Conservation (phyloP, 1,140 invertebrate genomes). For the Nephotettix cincticeps region DNA sequence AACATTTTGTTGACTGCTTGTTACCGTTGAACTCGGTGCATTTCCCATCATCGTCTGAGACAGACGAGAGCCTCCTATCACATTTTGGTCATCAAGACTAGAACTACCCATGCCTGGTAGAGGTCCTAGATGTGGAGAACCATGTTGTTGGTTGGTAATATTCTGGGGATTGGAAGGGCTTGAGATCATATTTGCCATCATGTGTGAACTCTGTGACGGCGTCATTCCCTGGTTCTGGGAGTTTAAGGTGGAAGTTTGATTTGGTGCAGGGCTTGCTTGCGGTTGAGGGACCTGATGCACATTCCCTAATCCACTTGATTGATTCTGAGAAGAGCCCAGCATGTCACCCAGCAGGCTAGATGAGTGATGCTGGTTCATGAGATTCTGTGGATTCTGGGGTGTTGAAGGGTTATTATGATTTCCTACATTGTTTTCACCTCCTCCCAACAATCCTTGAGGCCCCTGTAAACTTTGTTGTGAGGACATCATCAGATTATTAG, state of each 20-base stretch:
- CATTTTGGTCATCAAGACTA: constrained; percentile 11
- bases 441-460: not conserved
- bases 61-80: not conserved
- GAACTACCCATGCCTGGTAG: too few relatives aligned
- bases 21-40: not conserved
- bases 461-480: not conserved
- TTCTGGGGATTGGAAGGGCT: not conserved
- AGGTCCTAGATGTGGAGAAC: not conserved
- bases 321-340: constrained; percentile 1
- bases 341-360: not conserved
- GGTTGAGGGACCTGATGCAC: not conserved
- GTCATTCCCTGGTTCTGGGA: not conserved
- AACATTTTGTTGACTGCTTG: constrained; percentile 2
- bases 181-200: constrained; percentile 12
- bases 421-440: not conserved
- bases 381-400: not conserved
- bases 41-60: constrained; percentile 14
- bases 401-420: not conserved
- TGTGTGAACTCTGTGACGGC: not conserved
- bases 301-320: not conserved
- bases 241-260: not conserved
- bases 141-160: not conserved
- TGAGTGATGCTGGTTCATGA: not conserved
- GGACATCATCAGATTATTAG: constrained; percentile 14
- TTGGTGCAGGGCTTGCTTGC: not conserved